Evolutionary conservation across 1,140 invertebrate genomes (phyloP).

Genomic region (Adelges cooleyi): DNA sequence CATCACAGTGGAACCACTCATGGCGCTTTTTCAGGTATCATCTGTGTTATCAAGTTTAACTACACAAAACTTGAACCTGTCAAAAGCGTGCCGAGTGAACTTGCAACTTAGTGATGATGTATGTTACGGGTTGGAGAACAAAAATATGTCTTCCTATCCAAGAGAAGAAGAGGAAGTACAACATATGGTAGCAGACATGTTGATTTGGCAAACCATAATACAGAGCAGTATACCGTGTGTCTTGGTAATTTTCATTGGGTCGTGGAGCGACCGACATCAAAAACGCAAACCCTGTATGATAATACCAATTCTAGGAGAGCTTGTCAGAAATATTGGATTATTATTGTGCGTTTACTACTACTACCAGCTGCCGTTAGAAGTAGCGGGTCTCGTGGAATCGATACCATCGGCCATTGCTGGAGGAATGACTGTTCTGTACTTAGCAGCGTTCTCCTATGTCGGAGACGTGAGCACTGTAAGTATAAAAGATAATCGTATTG

Average conservation of each 20-base stretch:
- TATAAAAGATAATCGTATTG: too few species aligned
- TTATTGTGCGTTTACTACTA: conserved; percentile 68
- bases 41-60: conserved; percentile 60
- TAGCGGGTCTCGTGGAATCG: conserved; percentile 58
- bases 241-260: conserved; percentile 62
- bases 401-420: conserved; percentile 66
- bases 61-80: conserved; percentile 67
- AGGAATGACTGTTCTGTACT: conserved; percentile 79
- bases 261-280: conserved; percentile 41
- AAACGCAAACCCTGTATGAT: conserved; percentile 74
- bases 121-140: conserved; percentile 55
- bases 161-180: conserved; percentile 58
- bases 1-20: conserved; percentile 65
- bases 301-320: conserved; percentile 65
- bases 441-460: conserved; percentile 83
- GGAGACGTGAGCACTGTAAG: conserved; percentile 61
- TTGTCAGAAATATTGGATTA: conserved; percentile 60
- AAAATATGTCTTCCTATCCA: conserved; percentile 57
- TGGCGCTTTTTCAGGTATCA: conserved; percentile 66
- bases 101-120: conserved; percentile 49
- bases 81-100: conserved; percentile 72
- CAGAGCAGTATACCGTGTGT: conserved; percentile 61
- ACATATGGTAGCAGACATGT: conserved; percentile 60
- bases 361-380: conserved; percentile 52
- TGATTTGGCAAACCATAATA: conserved; percentile 65